Evolutionary conservation across 1,140 invertebrate species (phyloP), one percentile per base, ranked within the genome.

Genomic region (Anastatus disparis): DNA sequence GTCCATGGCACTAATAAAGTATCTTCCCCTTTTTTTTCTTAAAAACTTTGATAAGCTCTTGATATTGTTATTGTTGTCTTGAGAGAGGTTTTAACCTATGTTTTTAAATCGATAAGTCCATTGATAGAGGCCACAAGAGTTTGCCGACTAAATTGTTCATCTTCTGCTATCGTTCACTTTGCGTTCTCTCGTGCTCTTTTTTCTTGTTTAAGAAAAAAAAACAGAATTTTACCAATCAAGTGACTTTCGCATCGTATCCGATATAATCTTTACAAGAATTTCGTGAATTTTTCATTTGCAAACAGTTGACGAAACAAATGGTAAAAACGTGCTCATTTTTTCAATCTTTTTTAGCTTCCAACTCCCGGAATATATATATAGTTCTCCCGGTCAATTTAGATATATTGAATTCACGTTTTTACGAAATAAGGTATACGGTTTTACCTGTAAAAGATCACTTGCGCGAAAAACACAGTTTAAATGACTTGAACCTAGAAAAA

Each of bases 1-100:
- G 72, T 91, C 90, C 91, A 92, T 92, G 48, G 26, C 24, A 42
- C 62, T 26, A 35, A 35, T 44, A 29, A 15, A 38, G 15, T 2
- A 20, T 8, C 26, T 58, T 42, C 6, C n/a, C 42, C 9, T n/a
- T n/a, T n/a, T n/a, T n/a, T n/a, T n/a, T n/a, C n/a, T n/a, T n/a
- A n/a, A n/a, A n/a, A n/a, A n/a, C n/a, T n/a, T 26, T 17, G 9
- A 44, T 38, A 35, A 61, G 7, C n/a, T 38, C 15, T 58, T 42
- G 15, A 52, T 26, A 61, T 20, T 50, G 9, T 62, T 70, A 53
- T 44, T 62, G 29, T 63, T 35, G 20, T 29, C 3, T 31, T 6
- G 13, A 22, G 29, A 31, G 38, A 20, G 10, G 15, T 64, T 46
- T 69, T 70, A 62, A 62, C 38, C 67, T 59, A 52, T 29, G 40